These are phyloP conservation scores for Ditylenchus dipsaci DNA, from an alignment of 1,140 invertebrate species.

Conservation along the genomic window DNA sequence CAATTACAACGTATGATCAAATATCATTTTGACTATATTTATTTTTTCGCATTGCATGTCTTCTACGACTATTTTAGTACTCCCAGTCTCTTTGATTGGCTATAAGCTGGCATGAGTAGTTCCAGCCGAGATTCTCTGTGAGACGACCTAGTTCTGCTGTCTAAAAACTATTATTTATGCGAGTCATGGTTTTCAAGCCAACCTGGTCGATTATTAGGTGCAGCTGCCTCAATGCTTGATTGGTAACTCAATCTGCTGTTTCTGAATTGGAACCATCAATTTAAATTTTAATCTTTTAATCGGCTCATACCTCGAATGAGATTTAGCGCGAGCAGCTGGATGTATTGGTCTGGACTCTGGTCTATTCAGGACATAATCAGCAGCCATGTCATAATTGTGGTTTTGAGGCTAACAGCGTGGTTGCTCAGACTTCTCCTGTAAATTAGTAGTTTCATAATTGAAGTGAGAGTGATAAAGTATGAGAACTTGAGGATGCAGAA, in stretches of 20 bases:
- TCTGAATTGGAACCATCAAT: background rate
- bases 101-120: background rate
- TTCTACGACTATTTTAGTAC: background rate
- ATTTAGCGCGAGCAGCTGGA: background rate
- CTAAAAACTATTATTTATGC: background rate
- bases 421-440: background rate
- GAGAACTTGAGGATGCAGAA: background rate
- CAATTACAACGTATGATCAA: no score
- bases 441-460: background rate
- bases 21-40: background rate
- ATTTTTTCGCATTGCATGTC: background rate
- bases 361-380: background rate
- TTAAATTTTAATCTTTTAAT: background rate
- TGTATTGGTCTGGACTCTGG: constrained; percentile 8
- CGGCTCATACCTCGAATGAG: background rate
- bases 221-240: constrained; percentile 2
- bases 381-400: background rate
- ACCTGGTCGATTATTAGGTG: background rate
- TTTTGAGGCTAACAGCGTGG: background rate
- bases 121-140: background rate
- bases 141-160: background rate
- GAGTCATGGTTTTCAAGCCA: background rate
- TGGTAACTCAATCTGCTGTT: constrained; percentile 3
- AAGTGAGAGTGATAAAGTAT: background rate
- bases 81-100: background rate